Conservation (phyloP, 2,888 invertebrate species). For the Desoria tigrina region DNA sequence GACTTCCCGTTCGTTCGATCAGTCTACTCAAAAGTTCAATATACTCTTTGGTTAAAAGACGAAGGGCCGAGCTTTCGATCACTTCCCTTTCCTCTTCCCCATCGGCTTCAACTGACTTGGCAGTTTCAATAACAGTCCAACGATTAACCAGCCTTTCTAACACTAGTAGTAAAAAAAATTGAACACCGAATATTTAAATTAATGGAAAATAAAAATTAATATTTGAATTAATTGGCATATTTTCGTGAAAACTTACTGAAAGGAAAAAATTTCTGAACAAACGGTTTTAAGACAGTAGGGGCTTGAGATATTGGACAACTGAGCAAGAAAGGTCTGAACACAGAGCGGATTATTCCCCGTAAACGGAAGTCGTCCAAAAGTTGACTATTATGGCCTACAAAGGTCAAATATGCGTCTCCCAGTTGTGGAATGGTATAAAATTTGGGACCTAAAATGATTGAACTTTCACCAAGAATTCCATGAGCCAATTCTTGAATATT, state of each 20-base stretch:
- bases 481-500: conserved; percentile 39
- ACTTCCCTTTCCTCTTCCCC: conserved; percentile 45
- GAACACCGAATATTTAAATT: neutral
- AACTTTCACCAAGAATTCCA: conserved; percentile 46
- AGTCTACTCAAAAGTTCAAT: conserved; percentile 45
- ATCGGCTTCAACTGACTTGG: conserved; percentile 30
- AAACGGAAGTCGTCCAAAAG: conserved; percentile 46
- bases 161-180: conserved; percentile 32
- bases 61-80: conserved; percentile 46
- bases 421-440: conserved; percentile 49
- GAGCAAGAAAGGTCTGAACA: conserved; percentile 46
- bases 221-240: too few relatives aligned
- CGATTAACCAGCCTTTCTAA: conserved; percentile 38
- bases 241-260: conserved; percentile 44
- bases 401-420: conserved; percentile 46
- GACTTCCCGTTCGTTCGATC: conserved; percentile 26
- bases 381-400: conserved; percentile 45
- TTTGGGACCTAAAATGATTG: conserved; percentile 35
- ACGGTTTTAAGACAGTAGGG: conserved; percentile 38
- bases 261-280: conserved; percentile 47
- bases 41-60: conserved; percentile 47
- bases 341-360: conserved; percentile 38
- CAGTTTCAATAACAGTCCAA: conserved; percentile 45
- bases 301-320: conserved; percentile 41
- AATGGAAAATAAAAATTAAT: neutral